These are phyloP conservation scores for Sinotaia quadrata DNA, from an alignment of 2,888 invertebrate species.

Conservation along the genomic window DNA sequence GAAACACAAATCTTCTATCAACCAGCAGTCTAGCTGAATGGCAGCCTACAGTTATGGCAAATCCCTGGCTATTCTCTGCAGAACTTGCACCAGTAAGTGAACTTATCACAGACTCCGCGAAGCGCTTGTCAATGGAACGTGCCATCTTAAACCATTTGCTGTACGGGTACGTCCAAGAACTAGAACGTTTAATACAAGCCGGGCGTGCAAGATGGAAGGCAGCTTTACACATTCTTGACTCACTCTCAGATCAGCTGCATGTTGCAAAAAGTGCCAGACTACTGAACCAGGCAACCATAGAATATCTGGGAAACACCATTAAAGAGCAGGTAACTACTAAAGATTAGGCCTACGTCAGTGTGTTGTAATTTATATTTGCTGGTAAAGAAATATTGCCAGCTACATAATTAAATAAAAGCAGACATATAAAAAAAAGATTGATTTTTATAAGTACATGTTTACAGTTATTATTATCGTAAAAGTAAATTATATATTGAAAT, in stretches of 20 bases:
- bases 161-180: conserved; percentile 25
- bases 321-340: conserved; percentile 10
- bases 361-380: too few species aligned
- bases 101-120: conserved; percentile 28
- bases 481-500: too few species aligned
- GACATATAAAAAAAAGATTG: too few species aligned
- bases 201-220: not conserved
- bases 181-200: conserved; percentile 15
- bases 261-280: not conserved
- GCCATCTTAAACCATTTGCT: conserved; percentile 31
- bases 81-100: conserved; percentile 30
- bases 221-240: not conserved
- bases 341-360: too few species aligned
- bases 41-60: conserved; percentile 31
- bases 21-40: conserved; percentile 13
- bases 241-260: not conserved
- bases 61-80: conserved; percentile 40
- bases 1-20: conserved; percentile 31
- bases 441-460: too few species aligned
- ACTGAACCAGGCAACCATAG: not conserved
- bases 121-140: conserved; percentile 26
- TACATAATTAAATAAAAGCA: too few species aligned
- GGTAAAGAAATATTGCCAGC: too few species aligned
- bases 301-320: not conserved
- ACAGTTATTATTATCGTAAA: too few species aligned